phyloP scores from a whole-genome alignment of 2,113 vertebrate genomes.

The Corythornis cristatus region DNA sequence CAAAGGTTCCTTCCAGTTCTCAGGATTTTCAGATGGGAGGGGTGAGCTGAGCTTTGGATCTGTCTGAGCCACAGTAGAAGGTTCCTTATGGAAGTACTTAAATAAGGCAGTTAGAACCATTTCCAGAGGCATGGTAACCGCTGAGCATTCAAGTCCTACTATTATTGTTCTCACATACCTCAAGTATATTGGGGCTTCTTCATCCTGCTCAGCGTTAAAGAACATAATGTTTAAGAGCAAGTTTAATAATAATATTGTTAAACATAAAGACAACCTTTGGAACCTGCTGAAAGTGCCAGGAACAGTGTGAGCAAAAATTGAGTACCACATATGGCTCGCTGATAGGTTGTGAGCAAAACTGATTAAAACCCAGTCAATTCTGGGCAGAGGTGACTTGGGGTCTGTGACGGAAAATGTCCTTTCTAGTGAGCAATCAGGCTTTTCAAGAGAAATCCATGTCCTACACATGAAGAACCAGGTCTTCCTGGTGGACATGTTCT shows the following conservation, averaged over 20 bases:
- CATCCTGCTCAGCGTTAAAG: slow-evolving; percentile 23
- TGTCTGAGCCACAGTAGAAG: no score
- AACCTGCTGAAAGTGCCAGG: slow-evolving; percentile 53
- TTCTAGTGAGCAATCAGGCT: background rate
- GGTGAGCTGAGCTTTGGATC: no score
- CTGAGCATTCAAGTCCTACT: background rate
- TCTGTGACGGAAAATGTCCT: slow-evolving; percentile 30
- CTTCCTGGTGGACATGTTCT: slow-evolving; percentile 47
- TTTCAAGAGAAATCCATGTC: slow-evolving; percentile 66
- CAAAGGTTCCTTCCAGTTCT: no score
- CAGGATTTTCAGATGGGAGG: no score
- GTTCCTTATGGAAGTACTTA: no score
- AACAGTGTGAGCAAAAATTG: background rate
- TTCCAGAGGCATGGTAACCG: no score
- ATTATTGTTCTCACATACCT: slow-evolving; percentile 12
- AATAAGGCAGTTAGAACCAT: no score
- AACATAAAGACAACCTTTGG: slow-evolving; percentile 71
- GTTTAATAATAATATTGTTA: slow-evolving; percentile 62
- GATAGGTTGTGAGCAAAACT: background rate
- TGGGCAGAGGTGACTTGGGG: background rate
- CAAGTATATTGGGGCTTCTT: background rate
- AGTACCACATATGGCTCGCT: slow-evolving; percentile 68
- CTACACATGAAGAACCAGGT: slow-evolving; percentile 76
- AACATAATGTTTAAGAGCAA: slow-evolving; percentile 74
- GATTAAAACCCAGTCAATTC: slow-evolving; percentile 68